Base-by-base conservation (phyloP, 2,113 vertebrate species). In the Haemorhous mexicanus region DNA sequence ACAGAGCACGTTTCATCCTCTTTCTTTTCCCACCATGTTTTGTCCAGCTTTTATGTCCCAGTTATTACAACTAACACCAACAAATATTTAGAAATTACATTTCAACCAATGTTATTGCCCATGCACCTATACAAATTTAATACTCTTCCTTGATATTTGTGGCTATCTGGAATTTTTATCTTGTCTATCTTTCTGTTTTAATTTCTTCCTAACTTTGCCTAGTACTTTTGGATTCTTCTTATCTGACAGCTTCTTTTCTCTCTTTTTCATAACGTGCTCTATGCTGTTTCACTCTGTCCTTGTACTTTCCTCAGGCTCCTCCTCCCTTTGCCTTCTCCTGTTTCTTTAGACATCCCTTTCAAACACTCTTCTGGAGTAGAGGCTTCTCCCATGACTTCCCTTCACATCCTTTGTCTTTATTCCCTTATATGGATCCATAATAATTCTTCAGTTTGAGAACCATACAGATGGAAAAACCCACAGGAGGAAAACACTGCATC, bases 401-500 rank as follows among this genome's bases (percentile, higher is more conserved):
- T 77, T 63, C 24, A 50, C 18, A 58, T 41, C 41, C n/a, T 86
- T 79, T 53, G 49, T 43, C 28, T 61, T 75, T 47, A 58, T 2
- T 83, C 23, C 11, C 13, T 73, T 44, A 8, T 16, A 53, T 0
- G 1, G 23, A 8, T 32, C 66, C 22, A 27, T 77, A 69, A 23
- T 11, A 82, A 56, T 52, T 79, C 22, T 32, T 86, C 23, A 7
- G 32, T 53, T 62, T 3, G 22, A 49, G 28, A 56, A 35, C 6
- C 21, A 73, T 5, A 76, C 15, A 72, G 44, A 35, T 56, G 37
- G 37, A 70, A 87, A 77, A 58, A 32, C 3, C 13, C 2, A 1
- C 0, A 0, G 16, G 12, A 20, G 6, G 17, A 14, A 62, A 64
- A n/a, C 8, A 37, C 5, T 16, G 33, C 56, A 70, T 13, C 58